These are phyloP conservation scores for Dascillus cervinus DNA, from an alignment of 2,888 invertebrate genomes.

Conservation along the genomic window DNA sequence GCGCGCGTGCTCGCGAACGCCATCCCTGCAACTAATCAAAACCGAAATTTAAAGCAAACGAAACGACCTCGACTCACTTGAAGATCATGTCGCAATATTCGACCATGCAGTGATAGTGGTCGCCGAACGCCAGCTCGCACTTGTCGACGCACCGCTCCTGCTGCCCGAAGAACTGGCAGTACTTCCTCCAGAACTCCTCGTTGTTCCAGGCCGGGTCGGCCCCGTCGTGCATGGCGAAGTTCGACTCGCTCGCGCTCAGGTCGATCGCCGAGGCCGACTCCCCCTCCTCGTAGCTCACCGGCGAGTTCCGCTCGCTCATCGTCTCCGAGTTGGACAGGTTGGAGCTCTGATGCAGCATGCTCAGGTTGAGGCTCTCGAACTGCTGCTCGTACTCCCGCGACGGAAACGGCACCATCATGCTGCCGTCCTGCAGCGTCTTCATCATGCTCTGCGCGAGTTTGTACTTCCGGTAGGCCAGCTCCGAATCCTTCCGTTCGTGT, in stretches of 20 bases:
- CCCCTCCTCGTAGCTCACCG: constrained; percentile 43
- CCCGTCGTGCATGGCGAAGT: constrained; percentile 29
- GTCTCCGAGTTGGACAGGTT: constrained; percentile 45
- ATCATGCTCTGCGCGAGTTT: constrained; percentile 54
- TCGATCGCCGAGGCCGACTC: constrained; percentile 39
- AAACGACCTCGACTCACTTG: constrained; percentile 43
- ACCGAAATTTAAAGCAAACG: constrained; percentile 1
- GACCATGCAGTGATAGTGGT: constrained; percentile 82
- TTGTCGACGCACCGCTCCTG: constrained; percentile 29
- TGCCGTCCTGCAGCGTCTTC: constrained; percentile 50
- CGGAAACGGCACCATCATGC: constrained; percentile 42
- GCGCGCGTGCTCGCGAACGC: constrained; percentile 77
- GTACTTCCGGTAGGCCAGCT: constrained; percentile 76
- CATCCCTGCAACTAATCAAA: constrained; percentile 49
- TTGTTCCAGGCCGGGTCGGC: constrained; percentile 28
- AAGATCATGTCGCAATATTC: constrained; percentile 69
- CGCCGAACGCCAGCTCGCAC: constrained; percentile 61
- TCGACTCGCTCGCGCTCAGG: constrained; percentile 36
- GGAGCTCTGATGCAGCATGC: constrained; percentile 31
- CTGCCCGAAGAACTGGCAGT: constrained; percentile 43
- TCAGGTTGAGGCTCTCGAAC: constrained; percentile 36
- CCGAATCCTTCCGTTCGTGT: constrained; percentile 90
- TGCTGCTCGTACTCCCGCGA: constrained; percentile 43
- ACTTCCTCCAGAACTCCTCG: constrained; percentile 52
- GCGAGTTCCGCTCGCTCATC: constrained; percentile 48